A percentile compares a stretch with the other conserved stretches of the same genome.
phyloP scores from a whole-genome alignment of 2,797 vertebrate species.

The Lophius americanus region DNA sequence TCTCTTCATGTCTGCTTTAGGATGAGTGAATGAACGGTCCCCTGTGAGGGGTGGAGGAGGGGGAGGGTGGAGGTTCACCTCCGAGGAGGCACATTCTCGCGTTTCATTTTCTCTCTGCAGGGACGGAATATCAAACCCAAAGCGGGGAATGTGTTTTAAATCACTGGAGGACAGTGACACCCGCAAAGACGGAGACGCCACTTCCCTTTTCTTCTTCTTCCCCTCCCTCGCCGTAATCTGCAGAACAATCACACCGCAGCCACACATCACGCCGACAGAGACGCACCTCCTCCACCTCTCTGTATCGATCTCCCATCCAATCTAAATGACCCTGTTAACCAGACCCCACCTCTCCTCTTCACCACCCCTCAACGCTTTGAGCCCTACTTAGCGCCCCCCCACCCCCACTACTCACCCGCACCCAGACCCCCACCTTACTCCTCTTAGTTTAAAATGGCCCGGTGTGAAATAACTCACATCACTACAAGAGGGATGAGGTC shows the following conservation, averaged over 20 bases:
- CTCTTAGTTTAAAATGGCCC: conserved; percentile 75
- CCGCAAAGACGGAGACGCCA: conserved; percentile 34
- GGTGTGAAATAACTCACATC: conserved; percentile 82
- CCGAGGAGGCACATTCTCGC: conserved; percentile 1
- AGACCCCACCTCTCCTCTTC: conserved; percentile 78
- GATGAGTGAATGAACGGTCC: conserved; percentile 49
- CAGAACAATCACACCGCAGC: conserved; percentile 84
- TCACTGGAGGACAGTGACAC: conserved; percentile 62
- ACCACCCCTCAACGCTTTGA: conserved; percentile 66
- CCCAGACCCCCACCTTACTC: conserved; percentile 57
- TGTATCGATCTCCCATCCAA: conserved; percentile 88
- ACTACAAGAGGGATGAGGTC: conserved; percentile 81
- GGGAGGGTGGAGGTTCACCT: too few species aligned
- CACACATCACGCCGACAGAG: conserved; percentile 85
- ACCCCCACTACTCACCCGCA: conserved; percentile 10
- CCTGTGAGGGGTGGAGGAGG: conserved; percentile 1
- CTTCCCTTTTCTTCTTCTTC: conserved; percentile 57
- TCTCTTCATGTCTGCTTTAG: conserved; percentile 21
- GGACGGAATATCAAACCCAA: conserved; percentile 62
- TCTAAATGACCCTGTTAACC: conserved; percentile 88
- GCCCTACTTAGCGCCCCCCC: conserved; percentile 70
- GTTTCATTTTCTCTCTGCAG: conserved; percentile 60
- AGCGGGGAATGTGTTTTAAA: conserved; percentile 68
- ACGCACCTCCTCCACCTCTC: conserved; percentile 82
- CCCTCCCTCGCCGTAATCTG: conserved; percentile 74